Evolutionary conservation across 30 jellyfish, hydroid and myxozoan genomes (phyloP), one percentile per base, ranked within the genome.

Genomic region (Pseudorhiza aurosa): DNA sequence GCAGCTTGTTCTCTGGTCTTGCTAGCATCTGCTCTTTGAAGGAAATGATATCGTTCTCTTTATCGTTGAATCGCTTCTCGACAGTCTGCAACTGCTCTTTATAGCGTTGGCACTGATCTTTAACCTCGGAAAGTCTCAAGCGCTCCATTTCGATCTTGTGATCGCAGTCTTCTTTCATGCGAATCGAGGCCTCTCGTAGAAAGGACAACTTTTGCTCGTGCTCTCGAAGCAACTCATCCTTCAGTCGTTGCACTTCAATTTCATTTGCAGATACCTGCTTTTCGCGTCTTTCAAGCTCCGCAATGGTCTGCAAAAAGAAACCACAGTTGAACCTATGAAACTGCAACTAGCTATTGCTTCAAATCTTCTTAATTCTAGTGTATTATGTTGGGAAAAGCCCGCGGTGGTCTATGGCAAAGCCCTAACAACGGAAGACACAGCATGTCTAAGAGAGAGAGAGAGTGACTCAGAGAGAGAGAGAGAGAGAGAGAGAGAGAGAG

Each of bases 1-100:
- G 99, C 68, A 93, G 33, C 65, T 93, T 93, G 11, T 40, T 92
- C 68, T 93, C 99, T 0, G 99, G 99, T 24, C 91, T 62, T 60
- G 50, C 72, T 15, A 77, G 74, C 59, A 60, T 63, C 58, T 93
- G 93, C 49, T 85, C 97, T 43, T 80, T 81, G 9, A 51, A 44
- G 4, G 58, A 25, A 45, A 87, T 35, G 11, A 87, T 47, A 36
- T 93, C 99, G 47, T 85, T 82, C 37, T 93, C 99, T 59, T 87
- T 80, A 36, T 72, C 96, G 62, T 73, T 85, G 26, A 47, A 65
- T 59, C 96, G 69, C 69, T 67, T 80, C 49, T 93, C 99, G 0
- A 77, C 71, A 47, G 55, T 31, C 24, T 65, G 81, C 3, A 82
- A 33, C 68, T 85, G 97, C 45, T 93, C 97, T 53, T 72, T 86